Evolutionary conservation across 2,888 invertebrate species (phyloP).

Genomic region (Iphiclides podalirius): DNA sequence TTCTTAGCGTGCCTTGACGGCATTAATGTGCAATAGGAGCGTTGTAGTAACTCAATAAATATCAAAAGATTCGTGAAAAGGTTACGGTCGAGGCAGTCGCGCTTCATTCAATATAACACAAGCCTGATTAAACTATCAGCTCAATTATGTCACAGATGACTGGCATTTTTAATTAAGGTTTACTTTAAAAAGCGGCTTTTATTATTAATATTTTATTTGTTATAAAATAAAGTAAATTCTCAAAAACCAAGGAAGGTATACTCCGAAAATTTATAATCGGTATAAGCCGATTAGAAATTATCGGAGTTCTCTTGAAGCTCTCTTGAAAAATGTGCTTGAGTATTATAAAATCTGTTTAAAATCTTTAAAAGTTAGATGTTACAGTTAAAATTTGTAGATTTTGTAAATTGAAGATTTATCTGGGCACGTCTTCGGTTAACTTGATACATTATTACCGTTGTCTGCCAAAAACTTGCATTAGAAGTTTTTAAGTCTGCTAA

Average conservation of each 20-base stretch:
- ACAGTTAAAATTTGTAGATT: no score
- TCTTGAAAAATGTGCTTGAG: no score
- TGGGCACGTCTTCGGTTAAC: neutral
- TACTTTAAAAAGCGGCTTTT: no score
- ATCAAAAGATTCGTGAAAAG: conserved; percentile 7
- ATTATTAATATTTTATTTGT: no score
- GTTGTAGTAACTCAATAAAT: conserved; percentile 1
- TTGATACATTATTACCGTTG: conserved; percentile 1
- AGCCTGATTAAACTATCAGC: conserved; percentile 4
- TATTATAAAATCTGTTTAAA: no score
- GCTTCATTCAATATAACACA: conserved; percentile 2
- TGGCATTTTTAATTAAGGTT: neutral
- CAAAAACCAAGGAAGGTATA: no score
- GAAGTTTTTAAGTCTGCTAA: conserved; percentile 5
- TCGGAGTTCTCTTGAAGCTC: no score
- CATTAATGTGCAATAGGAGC: conserved; percentile 4
- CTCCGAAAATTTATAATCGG: no score
- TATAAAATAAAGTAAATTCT: no score
- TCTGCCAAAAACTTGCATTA: conserved; percentile 8
- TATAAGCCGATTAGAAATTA: no score
- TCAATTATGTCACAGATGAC: conserved; percentile 14
- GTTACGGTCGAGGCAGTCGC: conserved; percentile 13
- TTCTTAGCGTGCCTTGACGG: conserved; percentile 3
- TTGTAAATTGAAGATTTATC: neutral
- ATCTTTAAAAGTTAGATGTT: no score